Conservation (phyloP, 2,797 vertebrate genomes). For the Sebastes minor region DNA sequence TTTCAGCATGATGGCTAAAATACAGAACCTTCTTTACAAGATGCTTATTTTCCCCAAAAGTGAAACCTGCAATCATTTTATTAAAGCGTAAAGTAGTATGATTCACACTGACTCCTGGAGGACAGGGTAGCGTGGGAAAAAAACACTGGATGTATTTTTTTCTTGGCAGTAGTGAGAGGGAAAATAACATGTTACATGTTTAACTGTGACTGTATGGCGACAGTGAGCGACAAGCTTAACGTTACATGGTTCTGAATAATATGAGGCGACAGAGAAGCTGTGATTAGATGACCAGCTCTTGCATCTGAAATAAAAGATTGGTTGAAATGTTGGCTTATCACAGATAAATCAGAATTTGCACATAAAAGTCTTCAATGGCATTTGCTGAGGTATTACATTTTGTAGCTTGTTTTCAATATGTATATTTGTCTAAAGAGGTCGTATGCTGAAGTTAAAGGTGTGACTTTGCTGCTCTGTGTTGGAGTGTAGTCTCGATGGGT, state of each 20-base stretch:
- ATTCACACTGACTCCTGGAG: conserved; percentile 29
- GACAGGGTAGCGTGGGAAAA: conserved; percentile 33
- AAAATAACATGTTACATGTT: background rate
- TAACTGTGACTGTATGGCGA: background rate
- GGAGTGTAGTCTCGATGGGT: too few species aligned
- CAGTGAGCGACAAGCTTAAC: background rate
- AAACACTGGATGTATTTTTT: background rate
- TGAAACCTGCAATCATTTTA: conserved; percentile 49
- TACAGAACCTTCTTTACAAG: conserved; percentile 4
- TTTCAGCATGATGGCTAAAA: conserved; percentile 19
- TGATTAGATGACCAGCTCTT: background rate
- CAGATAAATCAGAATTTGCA: background rate
- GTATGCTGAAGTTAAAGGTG: background rate
- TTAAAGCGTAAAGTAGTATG: conserved; percentile 37
- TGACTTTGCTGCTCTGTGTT: too few species aligned
- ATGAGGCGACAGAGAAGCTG: background rate
- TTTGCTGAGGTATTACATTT: background rate
- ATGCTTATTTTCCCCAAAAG: conserved; percentile 18
- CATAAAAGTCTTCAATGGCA: background rate
- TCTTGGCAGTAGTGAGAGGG: background rate
- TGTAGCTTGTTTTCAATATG: background rate
- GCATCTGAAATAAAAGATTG: background rate
- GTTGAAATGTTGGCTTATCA: background rate
- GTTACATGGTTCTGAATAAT: background rate
- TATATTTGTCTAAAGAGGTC: background rate